Evolutionary conservation across 2,888 invertebrate species (phyloP), one percentile per base, ranked within the genome.

Genomic region (Plutella xylostella): DNA sequence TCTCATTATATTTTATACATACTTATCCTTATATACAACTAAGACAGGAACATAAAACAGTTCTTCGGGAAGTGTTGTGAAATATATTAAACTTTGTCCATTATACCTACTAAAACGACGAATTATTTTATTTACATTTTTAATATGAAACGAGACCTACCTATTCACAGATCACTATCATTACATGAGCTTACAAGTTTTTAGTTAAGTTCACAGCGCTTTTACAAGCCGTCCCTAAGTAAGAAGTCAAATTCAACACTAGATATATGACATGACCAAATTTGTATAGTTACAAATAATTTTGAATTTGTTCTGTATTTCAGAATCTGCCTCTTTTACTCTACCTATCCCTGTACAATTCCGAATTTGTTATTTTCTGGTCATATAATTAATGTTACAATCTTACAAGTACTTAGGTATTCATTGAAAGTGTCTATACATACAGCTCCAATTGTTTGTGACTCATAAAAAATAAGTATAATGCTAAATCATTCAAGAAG

Each of bases 31-130:
- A 80, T 80, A 71, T 79, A 82, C 77, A 80, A 72, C 77, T 79
- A 80, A 74, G 64, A 68, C 75, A 82, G 79, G 83, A 83, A 83
- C 83, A 80, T 76, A 82, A 79, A 76, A 77, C 75, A 79, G 79
- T 78, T 73, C 72, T 66, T 79, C 72, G 65, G 70, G 71, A 75
- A 72, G 71, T 68, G 63, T 70, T 67, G 58, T 71, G 72, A 75
- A 68, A 79, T 80, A 82, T 82, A 80, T 80, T 82, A 83, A 72
- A 73, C 64, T 73, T 73, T 75, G 35, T 71, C n/a, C 62, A 70
- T 63, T 64, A 61, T 68, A 70, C 52, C 63, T 67, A 65, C 65
- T 70, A 72, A 43, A 60, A 61, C 62, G 64, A 65, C 61, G 63
- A 68, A 60, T 65, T 55, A 54, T 51, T 54, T 53, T 79, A 82